Evolutionary conservation across 2,888 invertebrate species (phyloP), one percentile per base, ranked within the genome.

Genomic region (Aleiodes testaceus): DNA sequence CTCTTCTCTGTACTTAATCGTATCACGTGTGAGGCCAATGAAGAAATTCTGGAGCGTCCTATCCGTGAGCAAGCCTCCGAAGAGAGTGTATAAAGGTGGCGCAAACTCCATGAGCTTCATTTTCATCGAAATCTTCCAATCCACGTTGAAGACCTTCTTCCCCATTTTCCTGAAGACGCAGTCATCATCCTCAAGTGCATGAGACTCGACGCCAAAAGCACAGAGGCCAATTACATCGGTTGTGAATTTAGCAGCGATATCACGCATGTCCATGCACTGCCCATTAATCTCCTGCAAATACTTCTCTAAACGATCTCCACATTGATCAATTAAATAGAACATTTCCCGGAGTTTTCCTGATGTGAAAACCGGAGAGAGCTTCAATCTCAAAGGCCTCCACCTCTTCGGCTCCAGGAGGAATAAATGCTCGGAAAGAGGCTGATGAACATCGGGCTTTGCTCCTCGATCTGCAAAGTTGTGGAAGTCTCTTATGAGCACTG

Each of bases 281-380:
- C 26, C 45, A 26, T 45, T 9, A 3, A 75, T 50, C 36, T 16
- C 9, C 0, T 14, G 50, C 7, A 74, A 18, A 49, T 66, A 69
- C 4, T 66, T 47, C 0, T 71, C 66, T n/a, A 18, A 88, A 79
- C 84, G 77, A 7, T 85, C 74, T 0, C 82, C 79, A 65, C 88
- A 88, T 65, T 87, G 83, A n/a, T 82, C 70, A n/a, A 89, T 74
- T 11, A 88, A 79, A 50, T 82, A 77, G 72, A 88, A 88, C 88
- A 89, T 89, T 14, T 82, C 82, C 77, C 88, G 89, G 71, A 90
- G 83, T 78, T 89, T 89, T 0, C 88, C 89, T 0, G 88, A 87
- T 1, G 89, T 88, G 77, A 90, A 90, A 1, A 87, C 84, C 0
- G 89, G 88, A 0, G 88, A 87, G 9, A 89, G 75, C 63, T 87